A percentile compares a stretch with the other conserved stretches of the same genome.
These are phyloP conservation scores for Macropis europaea DNA, from an alignment of 2,888 invertebrate species.

Conservation along the genomic window DNA sequence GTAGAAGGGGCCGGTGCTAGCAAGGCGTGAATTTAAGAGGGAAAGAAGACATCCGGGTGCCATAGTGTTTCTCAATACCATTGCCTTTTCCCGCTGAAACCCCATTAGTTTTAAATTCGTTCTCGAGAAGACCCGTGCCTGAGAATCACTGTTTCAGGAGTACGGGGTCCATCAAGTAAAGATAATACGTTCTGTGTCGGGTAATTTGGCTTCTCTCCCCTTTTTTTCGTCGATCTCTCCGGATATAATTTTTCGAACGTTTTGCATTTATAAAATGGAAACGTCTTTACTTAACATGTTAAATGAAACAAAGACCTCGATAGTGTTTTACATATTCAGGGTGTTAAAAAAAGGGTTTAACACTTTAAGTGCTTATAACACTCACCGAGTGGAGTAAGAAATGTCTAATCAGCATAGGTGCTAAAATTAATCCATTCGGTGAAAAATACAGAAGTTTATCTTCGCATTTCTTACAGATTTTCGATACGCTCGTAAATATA, in stretches of 20 bases:
- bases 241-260: constrained; percentile 31
- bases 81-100: constrained; percentile 7
- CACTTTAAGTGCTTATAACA: too few relatives aligned
- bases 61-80: constrained; percentile 66
- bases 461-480: too few relatives aligned
- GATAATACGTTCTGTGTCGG: constrained; percentile 78
- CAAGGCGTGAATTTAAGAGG: constrained; percentile 69
- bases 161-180: constrained; percentile 75
- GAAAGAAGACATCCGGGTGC: constrained; percentile 56
- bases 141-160: constrained; percentile 64
- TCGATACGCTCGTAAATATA: too few relatives aligned
- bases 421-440: too few relatives aligned
- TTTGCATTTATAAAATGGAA: constrained; percentile 49
- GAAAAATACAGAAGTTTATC: too few relatives aligned
- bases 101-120: constrained; percentile 27
- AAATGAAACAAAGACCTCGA: too few relatives aligned
- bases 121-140: constrained; percentile 43
- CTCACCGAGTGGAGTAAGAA: too few relatives aligned
- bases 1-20: constrained; percentile 56
- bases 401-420: too few relatives aligned
- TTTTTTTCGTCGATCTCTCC: constrained; percentile 21
- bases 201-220: constrained; percentile 74
- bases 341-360: too few relatives aligned
- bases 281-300: neutral
- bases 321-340: too few relatives aligned